Percentiles rank a stretch among this genome's conserved stretches.
These are phyloP conservation scores for Piscicola geometra DNA, from an alignment of 2,888 invertebrate species.

Conservation along the genomic window DNA sequence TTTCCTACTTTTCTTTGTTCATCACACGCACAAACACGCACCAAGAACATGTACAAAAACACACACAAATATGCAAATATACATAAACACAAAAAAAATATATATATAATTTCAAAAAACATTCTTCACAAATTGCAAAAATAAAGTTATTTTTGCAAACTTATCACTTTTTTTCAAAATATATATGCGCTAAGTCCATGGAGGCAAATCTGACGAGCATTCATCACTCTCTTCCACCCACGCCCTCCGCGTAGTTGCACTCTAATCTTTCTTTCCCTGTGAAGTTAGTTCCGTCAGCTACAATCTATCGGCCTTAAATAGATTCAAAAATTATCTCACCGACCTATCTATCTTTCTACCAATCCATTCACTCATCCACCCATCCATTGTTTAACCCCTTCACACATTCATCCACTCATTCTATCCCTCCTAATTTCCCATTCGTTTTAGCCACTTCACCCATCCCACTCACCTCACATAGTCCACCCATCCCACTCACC, in stretches of 20 bases:
- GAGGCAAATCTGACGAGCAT: too few species aligned
- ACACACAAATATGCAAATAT: too few species aligned
- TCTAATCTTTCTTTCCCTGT: not conserved
- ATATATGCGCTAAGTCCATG: too few species aligned
- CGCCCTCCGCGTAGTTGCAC: not conserved
- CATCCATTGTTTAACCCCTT: not conserved
- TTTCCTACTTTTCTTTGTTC: too few species aligned
- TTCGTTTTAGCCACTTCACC: not conserved
- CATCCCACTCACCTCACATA: not conserved
- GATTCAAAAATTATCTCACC: not conserved
- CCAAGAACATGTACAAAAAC: too few species aligned
- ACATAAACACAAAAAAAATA: too few species aligned
- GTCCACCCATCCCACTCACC: not conserved
- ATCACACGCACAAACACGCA: too few species aligned
- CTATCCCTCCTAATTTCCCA: too few species aligned
- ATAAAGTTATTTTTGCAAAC: too few species aligned
- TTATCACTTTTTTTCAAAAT: too few species aligned
- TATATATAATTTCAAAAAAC: too few species aligned
- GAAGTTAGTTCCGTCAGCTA: not conserved
- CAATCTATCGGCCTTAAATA: not conserved
- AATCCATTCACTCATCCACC: conserved; percentile 18
- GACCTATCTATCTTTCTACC: not conserved
- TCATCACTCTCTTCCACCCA: not conserved
- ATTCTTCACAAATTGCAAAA: too few species aligned
- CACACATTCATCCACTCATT: not conserved